phyloP scores from a whole-genome alignment of 1,140 invertebrate species.

The Zaprionus camerounensis region DNA sequence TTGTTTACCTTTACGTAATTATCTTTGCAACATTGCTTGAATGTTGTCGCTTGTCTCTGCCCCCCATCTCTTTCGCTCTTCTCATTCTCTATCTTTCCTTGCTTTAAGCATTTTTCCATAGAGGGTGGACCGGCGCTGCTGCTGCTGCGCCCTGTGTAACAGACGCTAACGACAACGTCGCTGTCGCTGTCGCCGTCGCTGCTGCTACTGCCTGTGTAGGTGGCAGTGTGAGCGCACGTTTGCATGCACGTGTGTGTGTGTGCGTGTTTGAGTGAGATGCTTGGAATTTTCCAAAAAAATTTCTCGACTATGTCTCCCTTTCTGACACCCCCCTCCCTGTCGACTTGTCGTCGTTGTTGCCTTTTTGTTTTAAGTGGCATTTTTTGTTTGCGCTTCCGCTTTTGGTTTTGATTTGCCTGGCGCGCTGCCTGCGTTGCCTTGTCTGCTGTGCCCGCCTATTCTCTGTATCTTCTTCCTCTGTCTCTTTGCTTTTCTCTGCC shows the following conservation, averaged over 20 bases:
- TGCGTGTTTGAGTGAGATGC: constrained; percentile 50
- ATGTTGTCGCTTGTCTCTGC: constrained; percentile 33
- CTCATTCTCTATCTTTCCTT: no score
- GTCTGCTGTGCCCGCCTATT: constrained; percentile 2
- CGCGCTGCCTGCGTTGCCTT: no score
- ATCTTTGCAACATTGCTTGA: constrained; percentile 69
- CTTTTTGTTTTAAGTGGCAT: constrained; percentile 68
- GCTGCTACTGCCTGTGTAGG: constrained; percentile 29
- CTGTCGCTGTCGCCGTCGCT: background rate
- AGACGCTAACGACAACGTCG: constrained; percentile 9
- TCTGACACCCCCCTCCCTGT: background rate
- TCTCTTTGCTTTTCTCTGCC: constrained; percentile 18
- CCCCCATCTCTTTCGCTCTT: constrained; percentile 1
- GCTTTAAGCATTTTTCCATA: constrained; percentile 5
- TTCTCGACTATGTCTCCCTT: constrained; percentile 48
- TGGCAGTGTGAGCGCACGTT: constrained; percentile 12
- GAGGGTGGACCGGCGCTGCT: constrained; percentile 43
- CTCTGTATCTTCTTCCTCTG: constrained; percentile 7
- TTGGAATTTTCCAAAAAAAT: constrained; percentile 81
- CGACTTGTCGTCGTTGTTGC: constrained; percentile 37
- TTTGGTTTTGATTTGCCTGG: constrained; percentile 56
- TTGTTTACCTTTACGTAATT: constrained; percentile 83
- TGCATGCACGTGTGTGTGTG: constrained; percentile 7
- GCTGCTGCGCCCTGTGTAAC: constrained; percentile 38
- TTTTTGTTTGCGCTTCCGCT: constrained; percentile 72